A percentile compares a stretch with the other conserved stretches of the same genome.
These are phyloP conservation scores for Trachelipus rathkii DNA, from an alignment of 1,140 invertebrate genomes.

Conservation along the genomic window DNA sequence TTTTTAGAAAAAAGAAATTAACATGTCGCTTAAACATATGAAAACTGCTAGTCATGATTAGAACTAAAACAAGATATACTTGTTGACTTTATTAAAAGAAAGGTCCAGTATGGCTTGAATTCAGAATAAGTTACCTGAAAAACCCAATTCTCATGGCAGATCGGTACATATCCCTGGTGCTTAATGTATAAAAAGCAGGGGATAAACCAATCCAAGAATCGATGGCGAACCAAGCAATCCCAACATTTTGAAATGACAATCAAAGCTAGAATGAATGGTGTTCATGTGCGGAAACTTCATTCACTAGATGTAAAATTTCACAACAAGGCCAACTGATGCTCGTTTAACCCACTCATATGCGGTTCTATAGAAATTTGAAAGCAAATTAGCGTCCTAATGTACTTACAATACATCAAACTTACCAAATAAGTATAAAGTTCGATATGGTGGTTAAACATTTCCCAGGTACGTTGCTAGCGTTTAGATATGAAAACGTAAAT, in stretches of 20 bases:
- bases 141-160: slow-evolving; percentile 90
- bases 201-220: slow-evolving; percentile 86
- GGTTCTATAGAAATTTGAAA: slow-evolving; percentile 55
- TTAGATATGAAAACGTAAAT: too few species aligned
- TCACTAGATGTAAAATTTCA: slow-evolving; percentile 92
- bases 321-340: slow-evolving; percentile 86
- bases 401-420: too few species aligned
- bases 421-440: not conserved
- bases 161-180: slow-evolving; percentile 82
- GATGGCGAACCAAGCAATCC: slow-evolving; percentile 90
- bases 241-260: slow-evolving; percentile 98
- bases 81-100: not conserved
- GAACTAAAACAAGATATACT: too few species aligned
- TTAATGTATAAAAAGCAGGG: slow-evolving; percentile 84
- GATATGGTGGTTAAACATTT: slow-evolving; percentile 56
- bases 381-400: not conserved
- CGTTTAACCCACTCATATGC: slow-evolving; percentile 94
- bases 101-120: not conserved
- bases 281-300: too few species aligned
- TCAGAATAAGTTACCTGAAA: slow-evolving; percentile 63
- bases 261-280: slow-evolving; percentile 83
- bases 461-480: too few species aligned
- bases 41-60: too few species aligned
- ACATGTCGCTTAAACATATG: too few species aligned
- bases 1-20: too few species aligned